phyloP scores from a whole-genome alignment of 2,888 invertebrate genomes.

The Pristionchus maxplancki region DNA sequence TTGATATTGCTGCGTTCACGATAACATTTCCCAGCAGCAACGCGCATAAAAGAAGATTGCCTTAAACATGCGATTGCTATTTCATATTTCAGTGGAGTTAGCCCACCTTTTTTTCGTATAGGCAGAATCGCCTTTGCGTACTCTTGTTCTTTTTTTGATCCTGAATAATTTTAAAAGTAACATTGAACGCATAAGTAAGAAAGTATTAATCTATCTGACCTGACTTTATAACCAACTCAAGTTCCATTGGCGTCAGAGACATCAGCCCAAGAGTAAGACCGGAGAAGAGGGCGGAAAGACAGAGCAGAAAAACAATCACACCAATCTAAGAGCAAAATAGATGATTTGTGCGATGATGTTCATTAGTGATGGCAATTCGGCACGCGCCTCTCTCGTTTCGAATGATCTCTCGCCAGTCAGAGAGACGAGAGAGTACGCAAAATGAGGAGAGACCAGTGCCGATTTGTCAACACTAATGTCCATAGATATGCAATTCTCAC shows the following conservation, averaged over 20 bases:
- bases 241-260: conserved; percentile 86
- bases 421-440: no score
- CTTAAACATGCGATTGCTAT: background rate
- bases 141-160: conserved; percentile 69
- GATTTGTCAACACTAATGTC: no score
- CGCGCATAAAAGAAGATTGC: conserved; percentile 90
- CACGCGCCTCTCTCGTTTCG: no score
- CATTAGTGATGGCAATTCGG: no score
- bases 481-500: no score
- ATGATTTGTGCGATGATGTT: no score
- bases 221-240: conserved; percentile 74
- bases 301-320: conserved; percentile 86
- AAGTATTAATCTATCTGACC: conserved; percentile 49
- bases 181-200: background rate
- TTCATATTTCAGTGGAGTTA: background rate
- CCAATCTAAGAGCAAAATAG: conserved; percentile 80
- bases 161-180: conserved; percentile 19
- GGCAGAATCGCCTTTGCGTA: conserved; percentile 92
- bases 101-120: conserved; percentile 86
- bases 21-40: conserved; percentile 83
- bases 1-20: conserved; percentile 86
- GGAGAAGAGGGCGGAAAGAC: conserved; percentile 94
- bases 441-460: no score
- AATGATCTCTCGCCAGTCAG: no score
- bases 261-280: conserved; percentile 96